Conservation (phyloP, 2,113 vertebrate species). For the Saccopteryx bilineata region DNA sequence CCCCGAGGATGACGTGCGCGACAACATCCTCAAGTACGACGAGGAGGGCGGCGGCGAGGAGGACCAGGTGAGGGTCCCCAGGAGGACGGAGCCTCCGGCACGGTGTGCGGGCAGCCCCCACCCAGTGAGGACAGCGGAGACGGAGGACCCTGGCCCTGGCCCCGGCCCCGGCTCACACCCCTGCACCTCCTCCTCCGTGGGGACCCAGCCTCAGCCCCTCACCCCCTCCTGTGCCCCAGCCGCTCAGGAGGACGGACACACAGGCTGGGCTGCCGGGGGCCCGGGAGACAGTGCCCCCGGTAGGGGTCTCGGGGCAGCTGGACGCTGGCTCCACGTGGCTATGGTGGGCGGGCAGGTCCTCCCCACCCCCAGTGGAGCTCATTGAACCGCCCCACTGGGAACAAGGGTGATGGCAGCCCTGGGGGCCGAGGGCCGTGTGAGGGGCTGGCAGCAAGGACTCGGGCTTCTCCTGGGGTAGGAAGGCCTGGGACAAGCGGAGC, state of each 20-base stretch:
- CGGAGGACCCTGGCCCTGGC: background rate
- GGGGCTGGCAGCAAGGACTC: background rate
- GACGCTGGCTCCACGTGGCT: fast-evolving
- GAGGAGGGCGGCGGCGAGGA: conserved; percentile 98
- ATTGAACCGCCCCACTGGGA: background rate
- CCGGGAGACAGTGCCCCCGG: background rate
- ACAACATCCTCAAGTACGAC: conserved; percentile 98
- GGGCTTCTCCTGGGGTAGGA: no score
- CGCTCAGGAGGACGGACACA: background rate
- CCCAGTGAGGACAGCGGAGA: background rate
- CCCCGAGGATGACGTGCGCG: conserved; percentile 96
- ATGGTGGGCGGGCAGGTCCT: background rate
- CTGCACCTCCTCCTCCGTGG: background rate
- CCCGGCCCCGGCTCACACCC: background rate
- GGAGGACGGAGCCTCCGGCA: background rate
- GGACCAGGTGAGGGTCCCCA: conserved; percentile 92
- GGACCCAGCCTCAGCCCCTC: background rate
- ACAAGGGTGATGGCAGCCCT: background rate
- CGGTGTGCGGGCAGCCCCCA: fast-evolving
- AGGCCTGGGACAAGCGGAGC: no score
- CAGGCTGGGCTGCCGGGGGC: fast-evolving
- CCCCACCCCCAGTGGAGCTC: background rate
- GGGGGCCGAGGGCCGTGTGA: fast-evolving
- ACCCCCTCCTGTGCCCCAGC: background rate
- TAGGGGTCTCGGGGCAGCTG: background rate